These are phyloP conservation scores for Calyptomena viridis DNA, from an alignment of 2,113 vertebrate genomes.

Conservation along the genomic window DNA sequence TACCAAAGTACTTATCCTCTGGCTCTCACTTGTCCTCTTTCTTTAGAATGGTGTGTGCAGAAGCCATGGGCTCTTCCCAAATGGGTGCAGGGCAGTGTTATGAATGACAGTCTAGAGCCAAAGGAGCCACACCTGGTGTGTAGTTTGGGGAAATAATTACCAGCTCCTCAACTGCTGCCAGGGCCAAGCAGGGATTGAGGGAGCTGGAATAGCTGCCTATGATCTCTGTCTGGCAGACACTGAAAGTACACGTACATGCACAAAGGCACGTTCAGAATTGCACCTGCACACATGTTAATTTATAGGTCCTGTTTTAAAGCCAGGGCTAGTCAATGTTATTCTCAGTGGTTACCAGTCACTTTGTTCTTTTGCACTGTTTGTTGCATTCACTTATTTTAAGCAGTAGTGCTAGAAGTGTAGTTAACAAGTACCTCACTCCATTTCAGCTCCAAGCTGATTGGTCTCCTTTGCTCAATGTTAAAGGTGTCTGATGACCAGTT, in stretches of 20 bases:
- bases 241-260: neutral
- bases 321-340: neutral
- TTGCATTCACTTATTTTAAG: neutral
- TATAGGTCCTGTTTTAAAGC: neutral
- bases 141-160: neutral
- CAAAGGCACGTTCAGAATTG: neutral
- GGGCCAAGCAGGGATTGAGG: neutral
- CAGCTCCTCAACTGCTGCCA: neutral
- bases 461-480: neutral
- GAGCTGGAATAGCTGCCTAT: neutral
- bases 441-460: neutral
- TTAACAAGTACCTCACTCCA: neutral
- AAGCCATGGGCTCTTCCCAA: neutral
- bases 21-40: neutral
- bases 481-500: neutral
- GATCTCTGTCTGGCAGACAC: neutral
- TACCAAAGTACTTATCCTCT: neutral
- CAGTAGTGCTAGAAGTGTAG: neutral
- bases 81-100: neutral
- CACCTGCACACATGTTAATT: constrained; percentile 1
- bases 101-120: neutral
- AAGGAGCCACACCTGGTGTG: neutral
- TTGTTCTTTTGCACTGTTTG: neutral
- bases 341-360: neutral
- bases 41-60: neutral